A percentile compares a stretch with the other conserved stretches of the same genome.
phyloP scores from a whole-genome alignment of 1,140 invertebrate species.

The Augochlora pura region DNA sequence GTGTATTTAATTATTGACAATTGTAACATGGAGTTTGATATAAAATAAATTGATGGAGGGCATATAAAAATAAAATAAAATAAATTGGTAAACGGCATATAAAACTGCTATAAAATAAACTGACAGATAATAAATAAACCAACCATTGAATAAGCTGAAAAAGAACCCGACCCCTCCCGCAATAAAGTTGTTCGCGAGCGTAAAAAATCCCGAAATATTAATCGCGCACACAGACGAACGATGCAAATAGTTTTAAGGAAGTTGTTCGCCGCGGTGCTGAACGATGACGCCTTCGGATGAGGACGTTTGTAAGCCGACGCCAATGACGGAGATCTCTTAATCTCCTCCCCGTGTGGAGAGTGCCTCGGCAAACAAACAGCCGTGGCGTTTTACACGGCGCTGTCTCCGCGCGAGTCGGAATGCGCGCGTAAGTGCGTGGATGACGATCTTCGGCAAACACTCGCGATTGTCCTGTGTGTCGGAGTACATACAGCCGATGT shows the following conservation, averaged over 20 bases:
- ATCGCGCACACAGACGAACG: neutral
- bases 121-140: too few relatives aligned
- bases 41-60: too few relatives aligned
- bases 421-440: neutral
- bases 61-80: too few relatives aligned
- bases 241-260: neutral
- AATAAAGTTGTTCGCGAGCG: too few relatives aligned
- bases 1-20: too few relatives aligned
- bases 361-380: constrained; percentile 46
- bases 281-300: neutral
- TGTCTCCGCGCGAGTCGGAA: constrained; percentile 26
- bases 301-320: constrained; percentile 12
- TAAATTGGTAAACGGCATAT: too few relatives aligned
- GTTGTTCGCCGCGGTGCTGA: too few relatives aligned
- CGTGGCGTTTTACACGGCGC: constrained; percentile 40
- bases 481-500: constrained; percentile 18
- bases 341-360: too few relatives aligned
- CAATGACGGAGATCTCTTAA: constrained; percentile 46
- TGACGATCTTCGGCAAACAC: constrained; percentile 48
- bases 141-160: too few relatives aligned
- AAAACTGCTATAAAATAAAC: too few relatives aligned
- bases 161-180: too few relatives aligned
- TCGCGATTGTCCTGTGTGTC: constrained; percentile 49
- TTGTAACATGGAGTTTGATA: too few relatives aligned
- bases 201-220: neutral